Conservation (phyloP, 1,140 invertebrate species). For the Drosophila eugracilis region DNA sequence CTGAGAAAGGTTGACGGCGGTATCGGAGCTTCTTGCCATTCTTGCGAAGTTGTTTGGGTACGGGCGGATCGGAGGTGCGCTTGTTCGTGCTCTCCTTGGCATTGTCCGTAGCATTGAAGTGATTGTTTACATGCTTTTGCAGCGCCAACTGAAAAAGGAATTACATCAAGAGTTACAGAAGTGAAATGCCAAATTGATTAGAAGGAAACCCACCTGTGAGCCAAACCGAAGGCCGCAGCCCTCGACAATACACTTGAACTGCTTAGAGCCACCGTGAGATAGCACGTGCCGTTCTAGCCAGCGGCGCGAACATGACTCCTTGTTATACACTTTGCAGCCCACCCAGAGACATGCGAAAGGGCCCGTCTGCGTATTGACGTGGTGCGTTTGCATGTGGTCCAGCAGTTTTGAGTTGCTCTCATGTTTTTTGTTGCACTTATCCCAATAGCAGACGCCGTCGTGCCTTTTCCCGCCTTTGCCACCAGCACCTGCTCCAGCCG, state of each 20-base stretch:
- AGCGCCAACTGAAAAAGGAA: conserved; percentile 89
- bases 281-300: conserved; percentile 97
- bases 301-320: conserved; percentile 94
- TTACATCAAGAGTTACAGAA: background rate
- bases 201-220: conserved; percentile 93
- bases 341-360: conserved; percentile 96
- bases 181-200: no score
- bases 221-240: conserved; percentile 96
- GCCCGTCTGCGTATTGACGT: conserved; percentile 93
- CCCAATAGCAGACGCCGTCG: conserved; percentile 91
- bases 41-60: conserved; percentile 91
- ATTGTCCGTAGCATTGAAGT: conserved; percentile 91
- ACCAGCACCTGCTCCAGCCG: conserved; percentile 85
- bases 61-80: conserved; percentile 87
- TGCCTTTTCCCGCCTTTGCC: conserved; percentile 84
- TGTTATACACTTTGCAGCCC: conserved; percentile 97
- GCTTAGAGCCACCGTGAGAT: conserved; percentile 96
- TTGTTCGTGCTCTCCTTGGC: conserved; percentile 86
- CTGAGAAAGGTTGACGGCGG: conserved; percentile 93
- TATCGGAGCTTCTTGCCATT: conserved; percentile 94
- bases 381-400: conserved; percentile 95
- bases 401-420: conserved; percentile 92
- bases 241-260: conserved; percentile 97
- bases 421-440: conserved; percentile 91
- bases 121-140: conserved; percentile 96